These are phyloP conservation scores for Muricea muricata DNA, from an alignment of 92 coral and sea anemone genomes.

Conservation along the genomic window DNA sequence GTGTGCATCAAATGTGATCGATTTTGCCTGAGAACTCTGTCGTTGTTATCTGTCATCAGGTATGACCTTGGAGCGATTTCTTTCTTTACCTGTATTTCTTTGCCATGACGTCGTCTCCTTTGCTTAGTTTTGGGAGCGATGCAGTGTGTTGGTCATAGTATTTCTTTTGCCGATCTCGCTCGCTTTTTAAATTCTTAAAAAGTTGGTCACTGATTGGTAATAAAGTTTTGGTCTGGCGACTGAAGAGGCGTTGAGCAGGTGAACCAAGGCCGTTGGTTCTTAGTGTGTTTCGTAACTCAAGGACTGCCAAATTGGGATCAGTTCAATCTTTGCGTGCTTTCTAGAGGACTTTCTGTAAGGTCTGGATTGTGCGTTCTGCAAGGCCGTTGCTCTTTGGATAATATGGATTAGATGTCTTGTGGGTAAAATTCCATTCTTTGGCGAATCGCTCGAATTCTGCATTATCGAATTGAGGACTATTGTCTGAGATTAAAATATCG, in stretches of 20 bases:
- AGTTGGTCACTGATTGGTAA: neutral
- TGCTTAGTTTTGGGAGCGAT: neutral
- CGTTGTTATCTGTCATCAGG: constrained; percentile 1
- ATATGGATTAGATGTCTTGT: too few species aligned
- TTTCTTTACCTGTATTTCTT: neutral
- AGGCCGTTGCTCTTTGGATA: too few species aligned
- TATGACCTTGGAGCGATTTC: constrained; percentile 8
- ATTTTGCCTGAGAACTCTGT: too few species aligned
- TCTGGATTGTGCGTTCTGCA: neutral
- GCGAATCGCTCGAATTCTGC: constrained; percentile 23
- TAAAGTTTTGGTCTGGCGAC: neutral
- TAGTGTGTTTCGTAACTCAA: neutral
- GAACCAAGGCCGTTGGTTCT: neutral
- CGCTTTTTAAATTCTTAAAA: too few species aligned
- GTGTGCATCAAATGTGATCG: constrained; percentile 18
- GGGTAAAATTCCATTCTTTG: constrained; percentile 8
- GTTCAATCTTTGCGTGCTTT: too few species aligned
- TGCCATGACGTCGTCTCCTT: constrained; percentile 11
- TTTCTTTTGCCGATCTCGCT: too few species aligned
- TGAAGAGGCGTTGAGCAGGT: neutral
- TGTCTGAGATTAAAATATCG: constrained; percentile 60
- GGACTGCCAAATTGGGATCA: neutral
- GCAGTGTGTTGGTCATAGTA: constrained; percentile 8
- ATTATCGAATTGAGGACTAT: too few species aligned
- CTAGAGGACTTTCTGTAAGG: neutral